Percentiles rank a stretch among this genome's conserved stretches.
phyloP scores from a whole-genome alignment of 2,888 invertebrate genomes.

The Ischnus inquisitorius region DNA sequence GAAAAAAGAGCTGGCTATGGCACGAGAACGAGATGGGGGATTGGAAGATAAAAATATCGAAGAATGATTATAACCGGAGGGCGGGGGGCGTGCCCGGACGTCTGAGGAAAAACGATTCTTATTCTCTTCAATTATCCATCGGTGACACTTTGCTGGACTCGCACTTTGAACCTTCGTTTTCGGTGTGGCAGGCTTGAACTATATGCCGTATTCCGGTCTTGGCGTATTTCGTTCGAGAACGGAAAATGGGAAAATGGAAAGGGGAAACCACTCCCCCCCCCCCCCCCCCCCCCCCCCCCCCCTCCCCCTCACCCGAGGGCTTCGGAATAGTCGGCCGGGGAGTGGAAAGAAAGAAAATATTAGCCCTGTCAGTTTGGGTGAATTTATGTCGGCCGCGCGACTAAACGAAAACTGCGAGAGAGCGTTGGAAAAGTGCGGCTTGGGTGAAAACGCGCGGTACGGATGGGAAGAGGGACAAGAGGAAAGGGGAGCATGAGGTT shows the following conservation, averaged over 20 bases:
- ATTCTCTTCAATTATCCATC: conserved; percentile 67
- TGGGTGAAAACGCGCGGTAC: conserved; percentile 48
- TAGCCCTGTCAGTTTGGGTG: conserved; percentile 67
- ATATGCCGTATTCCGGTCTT: neutral
- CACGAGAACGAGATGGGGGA: neutral
- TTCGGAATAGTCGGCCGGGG: neutral
- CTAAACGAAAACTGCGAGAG: conserved; percentile 63
- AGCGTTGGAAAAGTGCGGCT: conserved; percentile 48
- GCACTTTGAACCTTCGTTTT: conserved; percentile 63
- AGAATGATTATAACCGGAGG: conserved; percentile 47
- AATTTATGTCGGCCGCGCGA: conserved; percentile 66
- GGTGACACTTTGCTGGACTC: conserved; percentile 66
- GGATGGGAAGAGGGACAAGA: conserved; percentile 24
- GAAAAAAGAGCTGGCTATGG: conserved; percentile 29
- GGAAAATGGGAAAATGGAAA: conserved; percentile 58
- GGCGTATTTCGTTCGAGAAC: conserved; percentile 56
- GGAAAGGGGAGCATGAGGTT: conserved; percentile 2
- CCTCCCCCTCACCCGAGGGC: conserved; percentile 23
- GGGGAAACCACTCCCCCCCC: neutral
- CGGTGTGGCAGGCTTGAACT: conserved; percentile 8
- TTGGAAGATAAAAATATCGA: conserved; percentile 26
- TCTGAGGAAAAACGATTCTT: conserved; percentile 56
- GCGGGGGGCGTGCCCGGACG: conserved; percentile 20
- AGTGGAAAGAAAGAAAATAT: conserved; percentile 64
- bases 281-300: neutral